A percentile compares a stretch with the other conserved stretches of the same genome.
phyloP scores from a whole-genome alignment of 2,797 vertebrate genomes.

The Tachyglossus aculeatus region DNA sequence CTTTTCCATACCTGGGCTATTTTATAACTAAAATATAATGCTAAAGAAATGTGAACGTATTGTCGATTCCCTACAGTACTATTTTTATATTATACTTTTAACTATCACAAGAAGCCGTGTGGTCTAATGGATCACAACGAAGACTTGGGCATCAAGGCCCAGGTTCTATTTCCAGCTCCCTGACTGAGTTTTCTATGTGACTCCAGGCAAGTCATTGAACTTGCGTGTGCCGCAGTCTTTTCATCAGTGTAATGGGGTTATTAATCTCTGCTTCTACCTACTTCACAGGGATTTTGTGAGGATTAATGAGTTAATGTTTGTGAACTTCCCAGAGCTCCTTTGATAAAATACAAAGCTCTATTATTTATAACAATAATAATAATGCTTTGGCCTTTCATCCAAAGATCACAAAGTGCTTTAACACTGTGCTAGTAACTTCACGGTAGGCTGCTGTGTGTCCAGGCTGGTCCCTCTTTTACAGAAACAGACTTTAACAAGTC shows the following conservation, averaged over 20 bases:
- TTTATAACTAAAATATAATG: slow-evolving; percentile 39
- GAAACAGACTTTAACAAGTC: slow-evolving; percentile 38
- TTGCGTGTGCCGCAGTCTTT: slow-evolving; percentile 16
- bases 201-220: slow-evolving; percentile 17
- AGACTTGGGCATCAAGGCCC: not conserved
- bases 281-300: slow-evolving; percentile 40
- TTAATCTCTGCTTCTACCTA: slow-evolving; percentile 41
- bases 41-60: slow-evolving; percentile 25
- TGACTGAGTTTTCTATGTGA: slow-evolving; percentile 3
- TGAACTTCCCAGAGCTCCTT: slow-evolving; percentile 50
- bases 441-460: slow-evolving; percentile 19
- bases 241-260: slow-evolving; percentile 31
- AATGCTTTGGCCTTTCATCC: slow-evolving; percentile 58
- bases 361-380: slow-evolving; percentile 62
- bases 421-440: slow-evolving; percentile 36
- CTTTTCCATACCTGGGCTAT: slow-evolving; percentile 24
- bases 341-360: slow-evolving; percentile 61
- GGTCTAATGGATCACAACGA: slow-evolving; percentile 4
- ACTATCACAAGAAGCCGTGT: slow-evolving; percentile 6
- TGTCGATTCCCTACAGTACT: slow-evolving; percentile 29
- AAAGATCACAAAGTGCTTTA: slow-evolving; percentile 41
- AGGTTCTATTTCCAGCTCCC: slow-evolving; percentile 9
- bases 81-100: slow-evolving; percentile 16
- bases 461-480: slow-evolving; percentile 24
- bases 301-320: slow-evolving; percentile 60